These are phyloP conservation scores for Lasioglossum vierecki DNA, from an alignment of 2,888 invertebrate species.

Conservation along the genomic window DNA sequence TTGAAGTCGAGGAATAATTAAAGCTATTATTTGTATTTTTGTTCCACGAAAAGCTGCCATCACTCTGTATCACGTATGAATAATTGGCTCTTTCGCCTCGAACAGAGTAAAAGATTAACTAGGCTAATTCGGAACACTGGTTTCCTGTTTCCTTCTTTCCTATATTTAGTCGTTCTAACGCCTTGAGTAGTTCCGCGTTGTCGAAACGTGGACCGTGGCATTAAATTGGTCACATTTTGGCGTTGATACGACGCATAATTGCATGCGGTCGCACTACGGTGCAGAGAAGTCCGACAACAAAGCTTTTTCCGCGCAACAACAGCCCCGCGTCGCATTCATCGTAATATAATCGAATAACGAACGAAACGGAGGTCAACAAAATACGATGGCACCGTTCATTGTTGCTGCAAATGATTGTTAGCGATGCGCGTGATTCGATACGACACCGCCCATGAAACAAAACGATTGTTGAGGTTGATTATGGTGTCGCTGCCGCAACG, in stretches of 20 bases:
- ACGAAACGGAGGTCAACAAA: constrained; percentile 64
- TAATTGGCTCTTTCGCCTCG: background rate
- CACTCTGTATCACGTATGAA: background rate
- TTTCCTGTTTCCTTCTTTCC: background rate
- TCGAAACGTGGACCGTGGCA: constrained; percentile 5
- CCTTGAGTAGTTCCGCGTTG: constrained; percentile 19
- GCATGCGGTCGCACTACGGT: constrained; percentile 25
- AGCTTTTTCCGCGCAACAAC: constrained; percentile 42
- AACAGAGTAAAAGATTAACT: background rate
- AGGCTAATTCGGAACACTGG: background rate
- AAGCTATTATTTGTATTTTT: background rate
- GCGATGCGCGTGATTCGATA: constrained; percentile 41
- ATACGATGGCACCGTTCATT: constrained; percentile 51
- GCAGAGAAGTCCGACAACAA: constrained; percentile 29
- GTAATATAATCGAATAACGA: constrained; percentile 54
- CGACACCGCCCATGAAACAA: constrained; percentile 47
- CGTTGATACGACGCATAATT: constrained; percentile 47
- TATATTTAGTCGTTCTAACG: constrained; percentile 1
- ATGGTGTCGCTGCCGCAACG: constrained; percentile 32
- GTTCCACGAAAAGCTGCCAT: background rate
- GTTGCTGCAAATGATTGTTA: constrained; percentile 64
- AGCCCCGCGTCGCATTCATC: constrained; percentile 37
- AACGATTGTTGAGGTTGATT: constrained; percentile 64
- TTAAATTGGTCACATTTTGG: constrained; percentile 44
- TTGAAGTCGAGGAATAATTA: background rate